These are phyloP conservation scores for Festucalex cinctus DNA, from an alignment of 2,113 vertebrate genomes.

Conservation along the genomic window DNA sequence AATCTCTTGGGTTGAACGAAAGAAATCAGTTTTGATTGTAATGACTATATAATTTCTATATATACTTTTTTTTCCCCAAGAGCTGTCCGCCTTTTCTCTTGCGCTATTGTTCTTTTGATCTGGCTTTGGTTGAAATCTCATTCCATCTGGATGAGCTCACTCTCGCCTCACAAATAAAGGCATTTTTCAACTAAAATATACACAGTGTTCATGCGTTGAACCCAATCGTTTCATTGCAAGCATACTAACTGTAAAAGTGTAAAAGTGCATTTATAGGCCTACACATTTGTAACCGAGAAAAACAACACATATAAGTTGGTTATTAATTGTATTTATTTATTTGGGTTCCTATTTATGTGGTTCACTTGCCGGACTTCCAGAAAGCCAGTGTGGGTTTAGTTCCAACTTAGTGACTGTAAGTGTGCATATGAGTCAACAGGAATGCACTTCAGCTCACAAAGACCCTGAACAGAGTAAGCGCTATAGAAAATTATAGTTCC, in stretches of 20 bases:
- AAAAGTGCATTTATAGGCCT: constrained; percentile 5
- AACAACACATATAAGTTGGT: not conserved
- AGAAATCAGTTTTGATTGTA: constrained; percentile 76
- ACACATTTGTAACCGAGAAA: not conserved
- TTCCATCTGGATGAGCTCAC: constrained; percentile 80
- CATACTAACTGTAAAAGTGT: no score
- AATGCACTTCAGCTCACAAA: no score
- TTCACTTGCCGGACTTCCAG: no score
- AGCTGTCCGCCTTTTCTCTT: constrained; percentile 56
- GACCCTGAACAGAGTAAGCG: no score
- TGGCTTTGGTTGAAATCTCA: constrained; percentile 83
- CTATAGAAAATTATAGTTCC: no score
- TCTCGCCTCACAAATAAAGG: constrained; percentile 45
- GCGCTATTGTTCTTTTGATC: constrained; percentile 50
- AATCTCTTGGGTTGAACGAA: constrained; percentile 50
- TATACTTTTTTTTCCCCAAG: constrained; percentile 53
- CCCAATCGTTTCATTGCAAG: constrained; percentile 19
- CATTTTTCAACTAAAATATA: constrained; percentile 36
- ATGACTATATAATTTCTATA: constrained; percentile 79
- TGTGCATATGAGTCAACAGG: no score
- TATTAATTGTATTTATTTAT: no score
- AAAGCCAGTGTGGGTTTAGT: no score
- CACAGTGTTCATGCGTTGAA: constrained; percentile 49
- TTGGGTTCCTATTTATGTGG: no score
- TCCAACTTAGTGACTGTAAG: no score